Evolutionary conservation across 2,797 vertebrate species (phyloP), one percentile per base, ranked within the genome.

Genomic region (Epinephelus awoara): DNA sequence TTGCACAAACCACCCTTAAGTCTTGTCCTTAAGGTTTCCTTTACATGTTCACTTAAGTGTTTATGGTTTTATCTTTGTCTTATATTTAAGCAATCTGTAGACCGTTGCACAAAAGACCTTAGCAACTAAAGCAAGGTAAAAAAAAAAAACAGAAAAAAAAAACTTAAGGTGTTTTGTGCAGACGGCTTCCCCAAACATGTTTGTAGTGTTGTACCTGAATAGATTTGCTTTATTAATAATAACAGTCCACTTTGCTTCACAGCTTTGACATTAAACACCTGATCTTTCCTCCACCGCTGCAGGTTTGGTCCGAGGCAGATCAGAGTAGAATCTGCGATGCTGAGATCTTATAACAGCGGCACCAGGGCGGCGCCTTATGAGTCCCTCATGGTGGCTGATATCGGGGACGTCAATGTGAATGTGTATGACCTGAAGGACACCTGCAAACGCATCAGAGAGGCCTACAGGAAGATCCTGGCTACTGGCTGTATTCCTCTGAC

Each of bases 221-320:
- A n/a, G 46, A 47, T n/a, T 14, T 50, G 9, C n/a, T 13, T 18
- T 55, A 25, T 49, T n/a, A 27, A 56, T 27, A 23, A 18, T 18
- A 51, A 34, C 19, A 4, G 10, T 38, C 11, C 14, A 21, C 19
- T 77, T 15, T 38, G 38, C 12, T 27, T 49, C 44, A 42, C 27
- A 52, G 9, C 9, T 3, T 5, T 50, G 12, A 63, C 21, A 25
- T 25, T 1, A 27, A 62, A 42, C 1, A 12, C 5, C 14, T 13
- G 0, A 3, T 34, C 1, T 70, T 61, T 14, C 2, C 27, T 67
- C 29, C 55, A 0, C 14, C 1, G 1, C 67, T 25, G 1, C 90
- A 99, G 98, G 91, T 99, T 98, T 0, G 97, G 97, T 5, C 98
- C 97, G 0, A 89, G 96, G 0, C 96, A 98, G 55, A 98, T 99